A percentile compares a stretch with the other conserved stretches of the same genome.
These are phyloP conservation scores for Cryptocephalus primarius DNA, from an alignment of 2,888 invertebrate species.

Conservation along the genomic window DNA sequence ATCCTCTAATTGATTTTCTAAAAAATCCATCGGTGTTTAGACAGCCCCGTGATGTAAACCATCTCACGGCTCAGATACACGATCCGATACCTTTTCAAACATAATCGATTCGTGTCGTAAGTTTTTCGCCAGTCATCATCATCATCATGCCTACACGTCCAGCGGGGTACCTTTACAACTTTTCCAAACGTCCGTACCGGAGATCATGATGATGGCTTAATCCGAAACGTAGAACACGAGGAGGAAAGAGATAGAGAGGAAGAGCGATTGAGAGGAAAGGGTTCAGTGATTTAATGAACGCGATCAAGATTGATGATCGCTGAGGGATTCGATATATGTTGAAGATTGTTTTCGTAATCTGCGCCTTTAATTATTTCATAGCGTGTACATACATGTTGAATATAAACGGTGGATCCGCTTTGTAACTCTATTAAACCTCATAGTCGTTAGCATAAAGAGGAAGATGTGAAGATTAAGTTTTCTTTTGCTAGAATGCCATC, in stretches of 20 bases:
- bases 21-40: conserved; percentile 27
- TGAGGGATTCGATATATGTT: conserved; percentile 5
- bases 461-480: too few species aligned
- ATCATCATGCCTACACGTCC: conserved; percentile 19
- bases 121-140: conserved; percentile 28
- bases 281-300: conserved; percentile 19
- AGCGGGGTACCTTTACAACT: conserved; percentile 22
- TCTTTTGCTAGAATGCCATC: too few species aligned
- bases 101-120: conserved; percentile 31
- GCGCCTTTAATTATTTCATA: not conserved
- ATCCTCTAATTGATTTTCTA: conserved; percentile 29
- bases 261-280: too few species aligned
- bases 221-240: conserved; percentile 16
- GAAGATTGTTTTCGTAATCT: conserved; percentile 9
- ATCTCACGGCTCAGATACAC: conserved; percentile 31
- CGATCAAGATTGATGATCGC: conserved; percentile 17
- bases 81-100: conserved; percentile 26
- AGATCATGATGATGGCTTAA: conserved; percentile 22
- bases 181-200: conserved; percentile 23
- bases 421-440: too few species aligned
- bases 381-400: not conserved
- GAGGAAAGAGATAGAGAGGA: not conserved
- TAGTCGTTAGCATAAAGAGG: too few species aligned
- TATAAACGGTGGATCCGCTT: too few species aligned
- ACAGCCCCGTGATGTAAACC: conserved; percentile 28